These are phyloP conservation scores for Otolemur garnettii DNA, from an alignment of 2,113 vertebrate species.

Conservation along the genomic window DNA sequence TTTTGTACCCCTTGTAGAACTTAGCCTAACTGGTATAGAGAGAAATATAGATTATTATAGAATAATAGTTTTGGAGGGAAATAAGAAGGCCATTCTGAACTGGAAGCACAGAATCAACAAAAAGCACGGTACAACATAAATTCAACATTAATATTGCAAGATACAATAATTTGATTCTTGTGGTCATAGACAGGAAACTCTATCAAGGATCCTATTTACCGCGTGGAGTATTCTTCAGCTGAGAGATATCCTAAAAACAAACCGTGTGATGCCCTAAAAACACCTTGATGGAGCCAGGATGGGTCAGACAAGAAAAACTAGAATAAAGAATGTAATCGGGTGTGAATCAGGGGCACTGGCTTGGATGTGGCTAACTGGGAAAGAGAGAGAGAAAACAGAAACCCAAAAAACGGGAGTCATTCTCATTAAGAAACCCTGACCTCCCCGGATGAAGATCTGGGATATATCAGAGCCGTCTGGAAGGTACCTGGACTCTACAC, in stretches of 20 bases:
- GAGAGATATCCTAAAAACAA: background rate
- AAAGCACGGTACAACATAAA: background rate
- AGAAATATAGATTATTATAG: background rate
- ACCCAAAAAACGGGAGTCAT: background rate
- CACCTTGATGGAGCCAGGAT: background rate
- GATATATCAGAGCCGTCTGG: accelerated
- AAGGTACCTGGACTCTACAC: background rate
- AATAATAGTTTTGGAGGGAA: background rate
- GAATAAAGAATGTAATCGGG: background rate
- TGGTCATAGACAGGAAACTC: accelerated
- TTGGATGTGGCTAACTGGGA: no score
- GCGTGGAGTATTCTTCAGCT: background rate
- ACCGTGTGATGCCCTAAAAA: background rate
- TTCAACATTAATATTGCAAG: no score
- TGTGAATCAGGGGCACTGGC: background rate
- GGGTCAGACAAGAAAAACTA: background rate
- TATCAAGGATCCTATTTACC: background rate
- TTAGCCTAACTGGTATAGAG: background rate
- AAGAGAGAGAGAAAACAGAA: background rate
- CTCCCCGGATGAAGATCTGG: background rate
- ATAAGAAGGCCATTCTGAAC: background rate
- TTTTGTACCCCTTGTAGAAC: background rate
- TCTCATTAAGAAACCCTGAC: accelerated
- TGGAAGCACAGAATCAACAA: background rate
- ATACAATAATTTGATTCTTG: background rate